Evolutionary conservation across 2,797 vertebrate species (phyloP), one percentile per base, ranked within the genome.

Genomic region (Lutjanus argentimaculatus): DNA sequence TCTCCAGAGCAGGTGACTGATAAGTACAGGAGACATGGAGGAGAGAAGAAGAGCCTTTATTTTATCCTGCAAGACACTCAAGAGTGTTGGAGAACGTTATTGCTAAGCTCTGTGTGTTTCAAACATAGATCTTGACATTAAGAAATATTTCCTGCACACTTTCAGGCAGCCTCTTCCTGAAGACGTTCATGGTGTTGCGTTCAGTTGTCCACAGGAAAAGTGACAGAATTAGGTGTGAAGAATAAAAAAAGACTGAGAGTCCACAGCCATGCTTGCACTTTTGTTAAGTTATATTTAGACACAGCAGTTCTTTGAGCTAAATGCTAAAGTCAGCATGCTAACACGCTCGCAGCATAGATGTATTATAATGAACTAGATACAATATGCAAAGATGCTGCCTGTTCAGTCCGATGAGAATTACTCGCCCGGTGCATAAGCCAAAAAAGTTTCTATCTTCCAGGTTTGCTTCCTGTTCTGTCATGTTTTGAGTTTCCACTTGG

Each of bases 1-100:
- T 95, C 95, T 8, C 91, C 95, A 22, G 95, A 96, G 69, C 93
- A 96, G 94, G 96, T 97, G 22, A 46, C 36, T 30, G 7, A 62
- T 7, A 14, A 16, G 30, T 63, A 49, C 53, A 7, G 48, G 15
- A 36, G 66, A 40, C 30, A 36, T 36, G 30, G 30, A 36, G 30
- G 30, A 36, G 30, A 36, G 30, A 36, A 25, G 25, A 25, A 25
- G 4, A 36, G 30, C 4, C 8, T n/a, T 36, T 0, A 25, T 42
- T 22, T 69, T 14, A 48, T 13, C 8, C 3, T 48, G 42, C 22
- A 2, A 36, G 30, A 36, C 30, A 36, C 52, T 56, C 45, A 36
- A 36, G 4, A 36, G 30, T 36, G 30, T 40, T 58, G 42, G 9
- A 49, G 10, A 49, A 11, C n/a, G 25, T 42, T 12, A 5, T 19